These are phyloP conservation scores for Tiphia femorata DNA, from an alignment of 2,888 invertebrate species.

Conservation along the genomic window DNA sequence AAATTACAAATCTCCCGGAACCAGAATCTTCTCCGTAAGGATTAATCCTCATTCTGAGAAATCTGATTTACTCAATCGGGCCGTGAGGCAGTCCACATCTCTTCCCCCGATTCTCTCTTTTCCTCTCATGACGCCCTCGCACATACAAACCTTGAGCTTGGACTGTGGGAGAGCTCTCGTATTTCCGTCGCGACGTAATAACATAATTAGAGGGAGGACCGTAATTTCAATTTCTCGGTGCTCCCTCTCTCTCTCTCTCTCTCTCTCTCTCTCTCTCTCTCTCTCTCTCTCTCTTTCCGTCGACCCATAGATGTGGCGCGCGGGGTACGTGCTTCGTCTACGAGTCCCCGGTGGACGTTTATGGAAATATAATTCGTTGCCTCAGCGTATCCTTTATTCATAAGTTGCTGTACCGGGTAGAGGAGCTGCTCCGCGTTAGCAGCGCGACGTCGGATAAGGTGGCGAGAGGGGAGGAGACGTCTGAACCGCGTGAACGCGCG, in stretches of 20 bases:
- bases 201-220: too few relatives aligned
- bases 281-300: neutral
- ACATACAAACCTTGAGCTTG: too few relatives aligned
- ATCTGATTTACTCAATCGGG: too few relatives aligned
- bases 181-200: too few relatives aligned
- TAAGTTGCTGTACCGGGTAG: conserved; percentile 36
- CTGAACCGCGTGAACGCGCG: conserved; percentile 10
- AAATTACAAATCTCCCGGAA: too few relatives aligned
- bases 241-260: conserved; percentile 8
- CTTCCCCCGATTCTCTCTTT: too few relatives aligned
- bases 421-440: conserved; percentile 15
- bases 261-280: conserved; percentile 9
- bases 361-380: conserved; percentile 56
- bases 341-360: conserved; percentile 49
- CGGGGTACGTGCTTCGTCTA: conserved; percentile 6
- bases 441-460: neutral
- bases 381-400: conserved; percentile 52
- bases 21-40: too few relatives aligned
- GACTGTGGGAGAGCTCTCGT: too few relatives aligned
- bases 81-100: too few relatives aligned
- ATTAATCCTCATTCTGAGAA: too few relatives aligned
- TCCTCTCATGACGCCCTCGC: too few relatives aligned
- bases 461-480: neutral
- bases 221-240: too few relatives aligned
- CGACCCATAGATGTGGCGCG: neutral